phyloP scores from a whole-genome alignment of 2,113 vertebrate species.

The Lasiurus cinereus region DNA sequence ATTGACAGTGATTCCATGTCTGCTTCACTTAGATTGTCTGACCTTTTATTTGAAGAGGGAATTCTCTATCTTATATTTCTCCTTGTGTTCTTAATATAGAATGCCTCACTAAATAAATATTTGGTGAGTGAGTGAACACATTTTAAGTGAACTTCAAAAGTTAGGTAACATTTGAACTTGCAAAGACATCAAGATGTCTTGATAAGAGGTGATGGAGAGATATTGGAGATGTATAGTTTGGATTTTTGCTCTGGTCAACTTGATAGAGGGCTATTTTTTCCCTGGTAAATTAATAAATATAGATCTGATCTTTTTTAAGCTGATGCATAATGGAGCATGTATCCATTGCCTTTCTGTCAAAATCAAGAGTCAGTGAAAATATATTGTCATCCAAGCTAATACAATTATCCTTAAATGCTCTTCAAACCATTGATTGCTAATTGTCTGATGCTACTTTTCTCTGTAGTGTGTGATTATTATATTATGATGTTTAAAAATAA shows the following conservation, averaged over 20 bases:
- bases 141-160: not conserved
- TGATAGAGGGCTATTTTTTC: not conserved
- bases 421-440: not conserved
- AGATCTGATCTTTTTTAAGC: not conserved
- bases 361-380: conserved; percentile 13
- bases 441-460: not conserved
- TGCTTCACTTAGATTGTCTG: not conserved
- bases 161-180: not conserved
- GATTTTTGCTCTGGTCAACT: not conserved
- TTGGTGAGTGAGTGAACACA: not conserved
- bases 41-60: not conserved
- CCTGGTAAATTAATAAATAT: not conserved
- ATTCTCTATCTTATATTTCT: not conserved
- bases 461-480: not conserved
- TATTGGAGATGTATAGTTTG: not conserved
- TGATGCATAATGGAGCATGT: not conserved
- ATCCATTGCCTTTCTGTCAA: not conserved
- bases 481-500: not conserved
- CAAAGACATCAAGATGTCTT: not conserved
- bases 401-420: conserved; percentile 1
- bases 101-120: not conserved
- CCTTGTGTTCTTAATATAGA: not conserved
- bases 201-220: not conserved
- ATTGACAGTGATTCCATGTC: not conserved
- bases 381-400: conserved; percentile 1